Conservation (phyloP, 2,888 invertebrate genomes). For the Drosophila limbata region DNA sequence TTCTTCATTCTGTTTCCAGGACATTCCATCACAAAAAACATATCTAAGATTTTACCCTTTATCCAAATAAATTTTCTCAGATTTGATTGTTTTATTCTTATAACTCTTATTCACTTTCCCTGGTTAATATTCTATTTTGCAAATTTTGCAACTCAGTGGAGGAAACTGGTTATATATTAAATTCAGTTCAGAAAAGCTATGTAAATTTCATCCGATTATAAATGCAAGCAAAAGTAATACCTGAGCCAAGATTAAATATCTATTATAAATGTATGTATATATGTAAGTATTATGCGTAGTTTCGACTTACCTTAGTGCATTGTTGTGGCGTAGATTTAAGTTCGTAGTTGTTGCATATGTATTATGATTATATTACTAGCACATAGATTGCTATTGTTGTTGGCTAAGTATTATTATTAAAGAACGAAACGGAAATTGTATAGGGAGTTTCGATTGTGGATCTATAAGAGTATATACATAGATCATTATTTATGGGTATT, state of each 20-base stretch:
- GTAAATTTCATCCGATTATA: not conserved
- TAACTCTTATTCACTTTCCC: too few relatives aligned
- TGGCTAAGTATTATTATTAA: constrained; percentile 47
- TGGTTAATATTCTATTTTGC: too few relatives aligned
- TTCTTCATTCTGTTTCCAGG: too few relatives aligned
- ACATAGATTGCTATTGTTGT: constrained; percentile 38
- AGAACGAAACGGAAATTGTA: constrained; percentile 37
- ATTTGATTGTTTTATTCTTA: too few relatives aligned
- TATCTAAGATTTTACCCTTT: too few relatives aligned
- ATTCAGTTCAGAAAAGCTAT: not conserved
- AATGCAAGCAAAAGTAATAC: not conserved
- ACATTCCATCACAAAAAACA: too few relatives aligned
- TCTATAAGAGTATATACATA: constrained; percentile 6
- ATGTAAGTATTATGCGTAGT: too few relatives aligned
- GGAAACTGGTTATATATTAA: too few relatives aligned
- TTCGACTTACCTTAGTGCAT: constrained; percentile 48
- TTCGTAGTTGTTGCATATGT: constrained; percentile 42
- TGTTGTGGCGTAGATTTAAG: constrained; percentile 36
- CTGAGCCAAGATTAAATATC: not conserved
- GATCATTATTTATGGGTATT: constrained; percentile 6
- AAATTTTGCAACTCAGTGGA: too few relatives aligned
- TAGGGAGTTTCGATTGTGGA: constrained; percentile 28
- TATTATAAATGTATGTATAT: too few relatives aligned
- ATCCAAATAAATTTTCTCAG: too few relatives aligned
- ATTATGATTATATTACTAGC: constrained; percentile 30